Conservation (phyloP, 2,797 vertebrate genomes). For the Picus viridis region DNA sequence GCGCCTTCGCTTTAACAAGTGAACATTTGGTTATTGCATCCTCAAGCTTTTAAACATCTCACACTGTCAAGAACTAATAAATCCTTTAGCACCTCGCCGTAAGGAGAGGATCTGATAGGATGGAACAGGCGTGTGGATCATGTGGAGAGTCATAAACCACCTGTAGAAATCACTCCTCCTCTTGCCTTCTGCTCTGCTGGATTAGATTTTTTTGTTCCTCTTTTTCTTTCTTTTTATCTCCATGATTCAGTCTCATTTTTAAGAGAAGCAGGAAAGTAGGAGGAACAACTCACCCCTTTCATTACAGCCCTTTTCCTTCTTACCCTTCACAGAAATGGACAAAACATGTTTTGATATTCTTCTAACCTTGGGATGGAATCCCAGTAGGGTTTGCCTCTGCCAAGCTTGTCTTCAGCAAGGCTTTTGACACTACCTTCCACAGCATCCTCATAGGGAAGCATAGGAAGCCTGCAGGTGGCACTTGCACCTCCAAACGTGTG, state of each 20-base stretch:
- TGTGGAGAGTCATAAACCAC: slow-evolving; percentile 3
- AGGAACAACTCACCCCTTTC: not conserved
- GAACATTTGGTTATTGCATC: slow-evolving; percentile 39
- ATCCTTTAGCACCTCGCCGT: slow-evolving; percentile 29
- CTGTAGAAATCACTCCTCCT: slow-evolving; percentile 37
- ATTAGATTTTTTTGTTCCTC: not conserved
- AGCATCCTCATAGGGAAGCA: no score
- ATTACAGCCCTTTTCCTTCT: not conserved
- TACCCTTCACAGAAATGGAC: not conserved
- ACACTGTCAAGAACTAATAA: slow-evolving; percentile 49
- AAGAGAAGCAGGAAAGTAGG: not conserved
- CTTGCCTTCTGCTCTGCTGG: not conserved
- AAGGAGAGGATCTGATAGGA: slow-evolving; percentile 10
- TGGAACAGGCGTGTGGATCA: not conserved
- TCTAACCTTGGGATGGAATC: not conserved
- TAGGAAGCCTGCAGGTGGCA: no score
- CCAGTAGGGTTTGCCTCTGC: not conserved
- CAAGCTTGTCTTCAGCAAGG: not conserved
- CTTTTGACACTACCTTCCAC: no score
- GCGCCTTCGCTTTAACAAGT: slow-evolving; percentile 1
- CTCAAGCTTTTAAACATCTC: slow-evolving; percentile 28
- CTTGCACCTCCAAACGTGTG: no score
- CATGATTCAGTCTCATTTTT: not conserved
- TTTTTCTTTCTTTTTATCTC: not conserved
- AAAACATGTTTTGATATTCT: not conserved